Base-by-base conservation (phyloP, 2,113 vertebrate genomes). In the Lepus americanus region DNA sequence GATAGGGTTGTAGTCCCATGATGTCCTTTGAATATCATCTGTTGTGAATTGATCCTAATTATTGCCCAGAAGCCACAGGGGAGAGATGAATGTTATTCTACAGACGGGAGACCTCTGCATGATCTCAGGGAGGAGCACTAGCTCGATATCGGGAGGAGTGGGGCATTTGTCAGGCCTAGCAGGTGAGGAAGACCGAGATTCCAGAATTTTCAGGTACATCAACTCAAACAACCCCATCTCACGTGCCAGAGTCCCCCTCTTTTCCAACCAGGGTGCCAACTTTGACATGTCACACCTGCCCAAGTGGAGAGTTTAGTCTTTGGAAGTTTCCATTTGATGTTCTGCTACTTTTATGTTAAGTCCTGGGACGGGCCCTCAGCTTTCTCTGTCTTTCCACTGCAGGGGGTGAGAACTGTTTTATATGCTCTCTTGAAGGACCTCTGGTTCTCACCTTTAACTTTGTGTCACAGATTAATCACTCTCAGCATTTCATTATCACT, bases 351-450 rank as follows among this genome's bases (percentile, higher is more conserved):
- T 55, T 72, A 44, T 12, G 17, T 76, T 85, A 72, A 81, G 49
- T 85, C 25, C 72, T 72, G 31, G 73, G 36, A 70, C 16, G 11
- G 16, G 27, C 49, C 12, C 14, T 87, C 89, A 44, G 29, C 76
- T 92, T 94, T 83, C 80, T 95, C 63, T 86, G 27, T 9, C 63
- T 93, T 94, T 25, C 72, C 31, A 27, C 17, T 22, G 20, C 9
- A 61, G n/a, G 33, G 81, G 27, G 51, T 39, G 22, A 89, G 53
- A 78, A 53, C 12, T 1, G 78, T 33, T 77, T 77, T 67, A 33
- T 20, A 29, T 74, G 36, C 29, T 92, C 11, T 36, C 49, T 49
- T 29, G 31, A 77, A 85, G 67, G 66, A 53, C 33, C 79, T 77
- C 33, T 80, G 8, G 13, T 51, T 74, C 76, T 85, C 39, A 16